Conservation (phyloP, 2,888 invertebrate genomes). For the Dasypolia templi region DNA sequence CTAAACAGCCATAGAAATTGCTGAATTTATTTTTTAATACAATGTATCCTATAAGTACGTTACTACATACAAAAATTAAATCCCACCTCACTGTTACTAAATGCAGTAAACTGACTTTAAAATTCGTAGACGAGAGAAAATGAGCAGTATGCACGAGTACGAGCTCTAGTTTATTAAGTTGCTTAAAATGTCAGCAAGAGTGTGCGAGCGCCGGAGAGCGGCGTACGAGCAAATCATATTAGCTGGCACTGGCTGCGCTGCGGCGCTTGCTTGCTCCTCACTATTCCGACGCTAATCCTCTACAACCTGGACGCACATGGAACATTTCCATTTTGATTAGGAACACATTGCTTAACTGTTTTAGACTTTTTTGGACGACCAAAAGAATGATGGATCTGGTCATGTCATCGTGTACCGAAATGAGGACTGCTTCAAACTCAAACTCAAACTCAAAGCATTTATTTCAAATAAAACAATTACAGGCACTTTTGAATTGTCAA, state of each 20-base stretch:
- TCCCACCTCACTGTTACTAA: conserved; percentile 19
- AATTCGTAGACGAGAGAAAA: conserved; percentile 62
- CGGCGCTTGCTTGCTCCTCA: conserved; percentile 65
- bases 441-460: too few relatives aligned
- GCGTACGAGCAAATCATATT: conserved; percentile 82
- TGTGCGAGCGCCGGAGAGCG: conserved; percentile 63
- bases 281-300: conserved; percentile 74
- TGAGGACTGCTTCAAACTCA: too few relatives aligned
- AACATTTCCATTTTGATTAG: conserved; percentile 54
- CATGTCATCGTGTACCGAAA: too few relatives aligned
- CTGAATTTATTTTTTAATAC: neutral
- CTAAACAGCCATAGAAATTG: neutral
- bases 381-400: neutral
- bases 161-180: conserved; percentile 81
- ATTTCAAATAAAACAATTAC: too few relatives aligned
- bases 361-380: neutral
- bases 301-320: conserved; percentile 57
- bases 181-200: conserved; percentile 77
- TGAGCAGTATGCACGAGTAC: conserved; percentile 71
- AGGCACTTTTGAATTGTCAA: too few relatives aligned
- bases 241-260: conserved; percentile 70
- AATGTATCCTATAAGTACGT: neutral
- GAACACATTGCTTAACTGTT: conserved; percentile 29
- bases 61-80: conserved; percentile 8
- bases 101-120: conserved; percentile 50